phyloP scores from a whole-genome alignment of 2,113 vertebrate genomes.

The Daboia siamensis region DNA sequence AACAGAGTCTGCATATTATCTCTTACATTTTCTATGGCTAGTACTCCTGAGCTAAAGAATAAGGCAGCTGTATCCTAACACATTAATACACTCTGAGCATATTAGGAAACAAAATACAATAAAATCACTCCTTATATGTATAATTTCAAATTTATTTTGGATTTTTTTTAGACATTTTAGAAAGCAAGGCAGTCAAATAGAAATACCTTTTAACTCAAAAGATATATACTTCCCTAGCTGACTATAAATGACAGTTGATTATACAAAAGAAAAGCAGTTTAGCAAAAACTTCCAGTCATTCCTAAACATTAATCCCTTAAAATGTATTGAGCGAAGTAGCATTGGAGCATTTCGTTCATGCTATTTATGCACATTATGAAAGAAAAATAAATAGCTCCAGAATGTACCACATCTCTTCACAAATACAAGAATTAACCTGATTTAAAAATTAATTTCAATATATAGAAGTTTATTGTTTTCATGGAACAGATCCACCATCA shows the following conservation, averaged over 20 bases:
- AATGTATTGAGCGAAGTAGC: not conserved
- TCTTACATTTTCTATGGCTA: not conserved
- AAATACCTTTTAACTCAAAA: not conserved
- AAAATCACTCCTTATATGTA: not conserved
- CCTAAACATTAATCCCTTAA: not conserved
- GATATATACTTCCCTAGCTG: not conserved
- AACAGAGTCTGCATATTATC: not conserved
- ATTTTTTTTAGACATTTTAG: not conserved
- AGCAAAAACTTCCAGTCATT: not conserved
- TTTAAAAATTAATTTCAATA: not conserved
- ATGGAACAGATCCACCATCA: not conserved
- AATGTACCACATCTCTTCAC: not conserved
- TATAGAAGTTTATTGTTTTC: not conserved
- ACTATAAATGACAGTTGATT: not conserved
- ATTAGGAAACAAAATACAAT: not conserved
- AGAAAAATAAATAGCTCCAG: not conserved
- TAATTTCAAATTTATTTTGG: not conserved
- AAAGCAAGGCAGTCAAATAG: not conserved
- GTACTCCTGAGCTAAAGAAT: not conserved
- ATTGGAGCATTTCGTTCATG: not conserved
- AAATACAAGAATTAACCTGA: not conserved
- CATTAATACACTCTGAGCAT: not conserved
- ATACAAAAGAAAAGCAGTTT: not conserved
- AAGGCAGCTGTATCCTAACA: not conserved
- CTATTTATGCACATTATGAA: not conserved